These are phyloP conservation scores for Calliphora vicina DNA, from an alignment of 1,140 invertebrate genomes.

Conservation along the genomic window DNA sequence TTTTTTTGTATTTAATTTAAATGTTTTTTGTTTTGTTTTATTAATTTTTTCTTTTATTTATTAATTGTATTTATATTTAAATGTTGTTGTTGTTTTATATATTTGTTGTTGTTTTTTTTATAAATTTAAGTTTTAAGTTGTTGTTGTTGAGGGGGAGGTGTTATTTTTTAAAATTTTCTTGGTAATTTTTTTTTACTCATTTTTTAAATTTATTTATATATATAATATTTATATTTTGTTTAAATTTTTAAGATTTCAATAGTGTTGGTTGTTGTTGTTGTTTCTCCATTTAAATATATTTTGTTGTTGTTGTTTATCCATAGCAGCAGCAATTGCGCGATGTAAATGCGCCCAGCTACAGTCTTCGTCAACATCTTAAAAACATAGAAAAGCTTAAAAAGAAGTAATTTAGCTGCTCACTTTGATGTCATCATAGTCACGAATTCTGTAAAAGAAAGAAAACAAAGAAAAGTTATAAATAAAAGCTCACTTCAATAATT, in stretches of 20 bases:
- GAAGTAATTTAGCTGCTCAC: conserved; percentile 72
- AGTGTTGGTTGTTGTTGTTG: conserved; percentile 56
- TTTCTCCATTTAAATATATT: conserved; percentile 40
- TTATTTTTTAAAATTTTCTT: conserved; percentile 38
- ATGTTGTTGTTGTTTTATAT: neutral
- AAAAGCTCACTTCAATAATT: neutral
- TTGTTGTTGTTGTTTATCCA: conserved; percentile 53
- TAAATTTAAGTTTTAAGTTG: conserved; percentile 24
- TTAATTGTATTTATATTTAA: conserved; percentile 27
- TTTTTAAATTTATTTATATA: conserved; percentile 44
- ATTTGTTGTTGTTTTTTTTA: neutral
- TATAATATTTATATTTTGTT: conserved; percentile 52
- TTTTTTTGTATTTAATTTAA: conserved; percentile 22
- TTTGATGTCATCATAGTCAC: conserved; percentile 99
- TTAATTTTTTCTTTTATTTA: conserved; percentile 24
- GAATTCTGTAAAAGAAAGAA: conserved; percentile 84
- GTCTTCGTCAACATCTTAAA: conserved; percentile 65
- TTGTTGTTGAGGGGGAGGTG: conserved; percentile 30
- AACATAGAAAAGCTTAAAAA: conserved; percentile 65
- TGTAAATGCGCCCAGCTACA: conserved; percentile 64
- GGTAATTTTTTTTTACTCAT: conserved; percentile 34
- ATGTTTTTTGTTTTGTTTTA: conserved; percentile 29
- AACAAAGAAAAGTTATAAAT: neutral
- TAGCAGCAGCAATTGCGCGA: conserved; percentile 63
- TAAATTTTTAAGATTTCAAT: conserved; percentile 56